These are phyloP conservation scores for Anorthoa munda DNA, from an alignment of 2,888 invertebrate species.

Conservation along the genomic window DNA sequence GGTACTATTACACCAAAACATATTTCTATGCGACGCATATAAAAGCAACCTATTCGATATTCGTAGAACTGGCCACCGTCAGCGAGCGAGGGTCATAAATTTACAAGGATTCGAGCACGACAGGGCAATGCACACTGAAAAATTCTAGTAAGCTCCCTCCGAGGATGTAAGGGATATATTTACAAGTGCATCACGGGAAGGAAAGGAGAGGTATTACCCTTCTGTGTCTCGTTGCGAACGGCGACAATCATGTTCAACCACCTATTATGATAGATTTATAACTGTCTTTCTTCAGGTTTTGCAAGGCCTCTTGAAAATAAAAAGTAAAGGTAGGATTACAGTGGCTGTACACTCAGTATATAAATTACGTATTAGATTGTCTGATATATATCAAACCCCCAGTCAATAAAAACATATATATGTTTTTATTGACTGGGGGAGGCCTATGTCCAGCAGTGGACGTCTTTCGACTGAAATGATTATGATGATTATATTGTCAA, in stretches of 20 bases:
- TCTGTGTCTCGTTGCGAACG: slow-evolving; percentile 43
- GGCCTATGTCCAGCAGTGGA: no score
- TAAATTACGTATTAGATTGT: no score
- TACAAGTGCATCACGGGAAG: slow-evolving; percentile 61
- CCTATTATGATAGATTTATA: background rate
- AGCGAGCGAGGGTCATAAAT: slow-evolving; percentile 85
- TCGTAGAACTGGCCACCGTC: slow-evolving; percentile 83
- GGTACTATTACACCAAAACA: slow-evolving; percentile 60
- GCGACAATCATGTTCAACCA: slow-evolving; percentile 33
- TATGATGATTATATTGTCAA: background rate
- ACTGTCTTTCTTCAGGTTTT: background rate
- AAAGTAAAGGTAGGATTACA: background rate
- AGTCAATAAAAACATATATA: no score
- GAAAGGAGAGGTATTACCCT: slow-evolving; percentile 41
- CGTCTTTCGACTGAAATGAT: no score
- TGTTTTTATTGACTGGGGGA: no score
- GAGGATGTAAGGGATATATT: slow-evolving; percentile 68
- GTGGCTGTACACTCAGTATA: no score
- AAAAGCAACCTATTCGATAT: slow-evolving; percentile 79
- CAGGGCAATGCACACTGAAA: slow-evolving; percentile 87
- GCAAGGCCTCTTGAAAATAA: background rate
- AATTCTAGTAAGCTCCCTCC: slow-evolving; percentile 82
- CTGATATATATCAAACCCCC: no score
- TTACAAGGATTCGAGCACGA: slow-evolving; percentile 86
- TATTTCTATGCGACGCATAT: slow-evolving; percentile 77